Evolutionary conservation across 2,888 invertebrate species (phyloP).

Genomic region (Hyposoter dolosus): DNA sequence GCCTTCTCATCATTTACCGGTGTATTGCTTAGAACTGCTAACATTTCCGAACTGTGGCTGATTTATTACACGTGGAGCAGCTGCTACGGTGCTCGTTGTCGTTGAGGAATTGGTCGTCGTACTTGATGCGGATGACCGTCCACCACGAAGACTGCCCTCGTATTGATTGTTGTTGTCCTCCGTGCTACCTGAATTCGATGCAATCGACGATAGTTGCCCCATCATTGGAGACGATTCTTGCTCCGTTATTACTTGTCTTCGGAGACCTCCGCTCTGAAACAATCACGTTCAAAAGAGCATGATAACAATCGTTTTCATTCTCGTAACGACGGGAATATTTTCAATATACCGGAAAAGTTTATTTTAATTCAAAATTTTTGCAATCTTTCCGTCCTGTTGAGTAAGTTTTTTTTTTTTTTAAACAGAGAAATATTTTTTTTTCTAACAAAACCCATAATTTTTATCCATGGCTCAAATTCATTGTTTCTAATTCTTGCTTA

Average conservation of each 20-base stretch:
- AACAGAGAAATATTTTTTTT: not conserved
- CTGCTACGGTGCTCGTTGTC: conserved; percentile 82
- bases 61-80: conserved; percentile 90
- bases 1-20: conserved; percentile 80
- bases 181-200: conserved; percentile 68
- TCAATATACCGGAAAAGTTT: not conserved
- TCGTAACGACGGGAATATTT: not conserved
- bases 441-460: too few relatives aligned
- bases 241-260: conserved; percentile 78
- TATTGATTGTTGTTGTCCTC: conserved; percentile 83
- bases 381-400: not conserved
- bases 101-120: conserved; percentile 59
- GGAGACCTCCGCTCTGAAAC: conserved; percentile 78
- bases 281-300: not conserved
- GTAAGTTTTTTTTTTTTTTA: not conserved
- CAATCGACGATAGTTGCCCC: conserved; percentile 62
- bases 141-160: conserved; percentile 84
- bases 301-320: not conserved
- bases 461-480: too few relatives aligned
- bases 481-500: too few relatives aligned
- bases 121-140: conserved; percentile 85
- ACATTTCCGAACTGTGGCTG: conserved; percentile 90
- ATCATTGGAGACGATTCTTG: conserved; percentile 77
- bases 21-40: conserved; percentile 84
- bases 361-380: not conserved